Evolutionary conservation across 2,113 vertebrate genomes (phyloP), one percentile per base, ranked within the genome.

Genomic region (Tyto alba): DNA sequence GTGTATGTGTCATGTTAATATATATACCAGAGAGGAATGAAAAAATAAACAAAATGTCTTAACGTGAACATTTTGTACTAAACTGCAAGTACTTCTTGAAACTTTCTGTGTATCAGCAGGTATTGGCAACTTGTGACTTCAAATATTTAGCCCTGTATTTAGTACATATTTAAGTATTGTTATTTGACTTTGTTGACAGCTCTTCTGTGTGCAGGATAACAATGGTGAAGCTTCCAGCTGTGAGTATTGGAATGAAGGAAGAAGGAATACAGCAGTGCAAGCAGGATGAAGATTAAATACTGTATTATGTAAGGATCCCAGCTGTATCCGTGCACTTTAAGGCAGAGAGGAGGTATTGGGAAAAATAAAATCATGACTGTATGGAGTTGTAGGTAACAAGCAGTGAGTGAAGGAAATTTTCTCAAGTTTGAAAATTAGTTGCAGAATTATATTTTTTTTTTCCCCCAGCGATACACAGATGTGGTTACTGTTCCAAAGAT

Each of bases 391-490:
- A 68, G 5, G 9, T 60, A 75, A 30, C 7, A 63, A 38, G 55
- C 63, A 71, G 3, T 20, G 19, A 50, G 18, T 21, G 18, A 59
- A 78, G 12, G 6, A n/a, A 78, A 16, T 7, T 23, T 79, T 67
- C 16, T 48, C 17, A 52, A n/a, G 8, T 55, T 43, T 87, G 21
- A 71, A 78, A 59, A 72, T n/a, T 50, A 12, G 34, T 47, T 81
- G 4, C n/a, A 67, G 15, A 10, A 10, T 6, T 32, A 23, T 19
- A 25, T 73, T 89, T 21, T 32, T 53, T 48, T 57, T 8, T 21
- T 38, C 13, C 29, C 4, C 21, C 59, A 7, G 3, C 0, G 0
- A 36, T 40, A 60, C 4, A 4, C 16, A 25, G 10, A 2, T 32
- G 17, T 36, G 32, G 21, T 59, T 82, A 14, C 18, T 47, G 26